phyloP scores from a whole-genome alignment of 2,888 invertebrate genomes.

The Callyntrura sp. region DNA sequence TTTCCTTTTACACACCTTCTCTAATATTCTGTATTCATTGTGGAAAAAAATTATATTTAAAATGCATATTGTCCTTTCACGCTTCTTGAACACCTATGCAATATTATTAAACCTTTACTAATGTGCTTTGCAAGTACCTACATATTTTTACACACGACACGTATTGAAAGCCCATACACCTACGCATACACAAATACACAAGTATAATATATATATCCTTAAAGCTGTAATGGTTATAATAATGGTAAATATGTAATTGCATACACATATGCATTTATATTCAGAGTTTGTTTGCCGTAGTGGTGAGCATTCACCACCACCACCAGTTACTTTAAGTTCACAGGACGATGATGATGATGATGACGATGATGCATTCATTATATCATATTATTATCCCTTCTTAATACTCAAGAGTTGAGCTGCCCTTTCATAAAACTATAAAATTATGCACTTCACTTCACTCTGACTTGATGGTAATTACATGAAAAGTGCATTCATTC shows the following conservation, averaged over 20 bases:
- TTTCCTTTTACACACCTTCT: neutral
- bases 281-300: neutral
- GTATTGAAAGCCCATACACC: neutral
- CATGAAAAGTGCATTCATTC: conserved; percentile 44
- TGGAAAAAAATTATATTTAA: conserved; percentile 34
- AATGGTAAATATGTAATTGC: neutral
- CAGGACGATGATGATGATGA: neutral
- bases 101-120: neutral
- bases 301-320: conserved; percentile 18
- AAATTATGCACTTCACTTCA: conserved; percentile 12
- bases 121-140: no score
- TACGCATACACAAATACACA: neutral
- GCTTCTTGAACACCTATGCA: conserved; percentile 37
- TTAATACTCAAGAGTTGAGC: neutral
- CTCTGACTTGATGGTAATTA: neutral
- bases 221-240: neutral
- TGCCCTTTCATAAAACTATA: conserved; percentile 33
- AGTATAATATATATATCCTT: neutral
- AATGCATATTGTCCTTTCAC: conserved; percentile 40
- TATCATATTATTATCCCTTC: conserved; percentile 29
- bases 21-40: neutral
- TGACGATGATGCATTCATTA: conserved; percentile 25
- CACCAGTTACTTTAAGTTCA: conserved; percentile 15
- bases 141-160: neutral
- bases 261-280: conserved; percentile 25